A percentile compares a stretch with the other conserved stretches of the same genome.
phyloP scores from a whole-genome alignment of 1,140 invertebrate species.

The Palaemon carinicauda region DNA sequence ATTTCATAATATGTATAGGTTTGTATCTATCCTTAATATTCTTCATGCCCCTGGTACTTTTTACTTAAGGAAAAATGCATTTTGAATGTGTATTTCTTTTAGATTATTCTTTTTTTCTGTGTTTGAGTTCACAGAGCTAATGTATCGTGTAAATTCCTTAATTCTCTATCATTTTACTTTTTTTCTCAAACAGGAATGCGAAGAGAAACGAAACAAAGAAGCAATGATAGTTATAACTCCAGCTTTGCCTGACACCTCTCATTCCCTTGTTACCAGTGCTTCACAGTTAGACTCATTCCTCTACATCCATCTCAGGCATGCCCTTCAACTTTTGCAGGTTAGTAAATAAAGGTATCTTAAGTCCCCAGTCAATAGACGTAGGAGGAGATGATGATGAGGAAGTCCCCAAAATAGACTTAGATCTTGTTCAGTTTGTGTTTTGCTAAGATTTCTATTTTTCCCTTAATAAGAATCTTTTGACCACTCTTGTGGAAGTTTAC shows the following conservation, averaged over 20 bases:
- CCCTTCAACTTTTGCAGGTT: constrained; percentile 67
- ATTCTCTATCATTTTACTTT: neutral
- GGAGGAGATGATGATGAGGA: no score
- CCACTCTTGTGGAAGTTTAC: no score
- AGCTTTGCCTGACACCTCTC: constrained; percentile 24
- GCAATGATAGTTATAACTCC: constrained; percentile 25
- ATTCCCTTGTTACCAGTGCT: constrained; percentile 64
- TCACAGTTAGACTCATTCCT: constrained; percentile 66
- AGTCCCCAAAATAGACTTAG: no score
- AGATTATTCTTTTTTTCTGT: neutral
- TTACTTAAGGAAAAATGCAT: no score
- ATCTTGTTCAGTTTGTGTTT: no score
- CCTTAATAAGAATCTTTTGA: no score
- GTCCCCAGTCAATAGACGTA: no score
- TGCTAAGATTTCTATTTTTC: no score
- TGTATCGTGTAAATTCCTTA: neutral
- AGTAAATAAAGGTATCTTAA: no score
- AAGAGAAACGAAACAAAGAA: constrained; percentile 50
- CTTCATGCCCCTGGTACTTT: neutral
- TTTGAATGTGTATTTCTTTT: no score
- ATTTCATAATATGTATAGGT: neutral
- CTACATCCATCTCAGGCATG: constrained; percentile 66
- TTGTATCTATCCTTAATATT: neutral
- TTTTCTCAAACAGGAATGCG: constrained; percentile 25
- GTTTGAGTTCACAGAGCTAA: neutral